Conservation (phyloP, 2,797 vertebrate genomes). For the Lophius americanus region DNA sequence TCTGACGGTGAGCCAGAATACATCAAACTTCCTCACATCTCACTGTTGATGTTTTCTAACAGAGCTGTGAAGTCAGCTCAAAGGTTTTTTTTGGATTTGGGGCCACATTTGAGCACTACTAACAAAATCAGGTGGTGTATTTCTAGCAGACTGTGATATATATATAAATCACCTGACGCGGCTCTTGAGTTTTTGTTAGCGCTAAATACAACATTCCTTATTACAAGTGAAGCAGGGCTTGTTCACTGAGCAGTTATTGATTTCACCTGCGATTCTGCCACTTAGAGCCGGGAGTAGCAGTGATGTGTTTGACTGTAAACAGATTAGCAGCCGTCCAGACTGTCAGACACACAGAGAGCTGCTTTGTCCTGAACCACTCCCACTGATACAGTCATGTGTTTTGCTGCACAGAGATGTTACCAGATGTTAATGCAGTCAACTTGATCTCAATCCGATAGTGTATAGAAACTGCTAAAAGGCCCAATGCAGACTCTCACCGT, state of each 20-base stretch:
- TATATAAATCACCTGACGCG: background rate
- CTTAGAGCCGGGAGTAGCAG: background rate
- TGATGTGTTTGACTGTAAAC: constrained; percentile 14
- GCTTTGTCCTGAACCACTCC: background rate
- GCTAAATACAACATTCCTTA: background rate
- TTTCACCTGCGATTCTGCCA: constrained; percentile 8
- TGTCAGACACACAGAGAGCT: constrained; percentile 1
- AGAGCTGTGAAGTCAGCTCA: background rate
- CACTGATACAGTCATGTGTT: constrained; percentile 34
- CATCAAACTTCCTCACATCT: background rate
- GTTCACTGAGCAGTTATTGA: background rate
- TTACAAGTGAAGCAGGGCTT: background rate
- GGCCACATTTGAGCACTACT: no score
- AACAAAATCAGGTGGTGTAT: background rate
- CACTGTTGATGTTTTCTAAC: background rate
- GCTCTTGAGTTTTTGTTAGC: background rate
- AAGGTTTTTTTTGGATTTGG: background rate
- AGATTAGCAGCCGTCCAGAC: constrained; percentile 11
- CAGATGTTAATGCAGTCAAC: constrained; percentile 63
- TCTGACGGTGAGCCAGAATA: no score
- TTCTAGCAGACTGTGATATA: background rate
- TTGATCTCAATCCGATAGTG: constrained; percentile 69
- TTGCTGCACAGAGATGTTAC: constrained; percentile 44
- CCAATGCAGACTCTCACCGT: constrained; percentile 25
- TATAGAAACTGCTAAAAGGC: constrained; percentile 45